A percentile compares a stretch with the other conserved stretches of the same genome.
Evolutionary conservation across 1,140 invertebrate genomes (phyloP).

Genomic region (Panagrolaimus sp.): DNA sequence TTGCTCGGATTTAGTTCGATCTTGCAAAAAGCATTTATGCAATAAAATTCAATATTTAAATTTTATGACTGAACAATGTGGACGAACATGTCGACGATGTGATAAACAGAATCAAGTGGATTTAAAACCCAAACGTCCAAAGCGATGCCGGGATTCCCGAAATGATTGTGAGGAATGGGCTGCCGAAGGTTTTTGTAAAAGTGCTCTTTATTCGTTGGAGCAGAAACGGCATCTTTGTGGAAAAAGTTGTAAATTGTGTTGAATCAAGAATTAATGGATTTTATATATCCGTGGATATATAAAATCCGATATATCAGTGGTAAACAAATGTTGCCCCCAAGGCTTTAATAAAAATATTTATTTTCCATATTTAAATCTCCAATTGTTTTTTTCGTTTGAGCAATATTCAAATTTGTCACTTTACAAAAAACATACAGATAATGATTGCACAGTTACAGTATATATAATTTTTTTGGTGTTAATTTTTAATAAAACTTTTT

Average conservation of each 20-base stretch:
- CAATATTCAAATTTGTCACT: too few relatives aligned
- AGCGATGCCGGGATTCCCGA: constrained; percentile 6
- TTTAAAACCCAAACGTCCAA: not conserved
- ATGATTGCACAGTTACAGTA: too few relatives aligned
- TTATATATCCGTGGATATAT: too few relatives aligned
- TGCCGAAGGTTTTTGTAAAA: constrained; percentile 10
- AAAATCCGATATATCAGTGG: too few relatives aligned
- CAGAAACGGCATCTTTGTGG: constrained; percentile 7
- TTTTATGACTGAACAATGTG: constrained; percentile 4
- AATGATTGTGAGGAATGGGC: constrained; percentile 15
- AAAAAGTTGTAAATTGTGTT: constrained; percentile 13
- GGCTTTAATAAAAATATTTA: too few relatives aligned
- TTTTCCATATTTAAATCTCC: too few relatives aligned
- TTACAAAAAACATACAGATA: too few relatives aligned
- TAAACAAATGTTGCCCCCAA: too few relatives aligned
- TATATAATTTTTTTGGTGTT: too few relatives aligned
- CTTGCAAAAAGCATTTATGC: constrained; percentile 9
- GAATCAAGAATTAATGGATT: not conserved
- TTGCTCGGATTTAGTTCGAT: not conserved
- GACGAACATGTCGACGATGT: not conserved
- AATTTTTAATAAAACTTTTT: too few relatives aligned
- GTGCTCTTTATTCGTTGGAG: not conserved
- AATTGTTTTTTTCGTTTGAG: too few relatives aligned
- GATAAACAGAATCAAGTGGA: not conserved
- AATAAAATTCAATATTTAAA: not conserved